Percentiles rank a stretch among this genome's conserved stretches.
phyloP scores from a whole-genome alignment of 2,113 vertebrate genomes.

The Monarcha castaneiventris region DNA sequence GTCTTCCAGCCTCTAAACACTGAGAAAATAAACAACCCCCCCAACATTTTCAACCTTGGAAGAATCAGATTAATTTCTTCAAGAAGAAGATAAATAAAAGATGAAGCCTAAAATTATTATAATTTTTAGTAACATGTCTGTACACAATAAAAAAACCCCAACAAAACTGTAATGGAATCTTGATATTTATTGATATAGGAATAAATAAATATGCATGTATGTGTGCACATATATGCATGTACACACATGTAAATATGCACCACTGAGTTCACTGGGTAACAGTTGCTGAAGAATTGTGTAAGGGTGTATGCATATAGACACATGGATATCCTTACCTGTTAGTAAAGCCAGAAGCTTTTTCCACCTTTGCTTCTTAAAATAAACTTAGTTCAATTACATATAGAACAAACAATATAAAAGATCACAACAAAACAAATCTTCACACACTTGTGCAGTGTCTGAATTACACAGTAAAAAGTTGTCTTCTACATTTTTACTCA shows the following conservation, averaged over 20 bases:
- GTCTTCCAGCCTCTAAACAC: not conserved
- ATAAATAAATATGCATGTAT: not conserved
- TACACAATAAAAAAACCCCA: not conserved
- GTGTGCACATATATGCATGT: rapidly evolving
- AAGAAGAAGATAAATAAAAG: not conserved
- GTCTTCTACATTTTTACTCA: not conserved
- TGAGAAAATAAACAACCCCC: not conserved
- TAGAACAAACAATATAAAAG: not conserved
- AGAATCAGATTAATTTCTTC: not conserved
- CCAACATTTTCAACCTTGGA: not conserved
- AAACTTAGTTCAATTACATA: not conserved
- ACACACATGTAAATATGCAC: not conserved
- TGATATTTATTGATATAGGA: not conserved
- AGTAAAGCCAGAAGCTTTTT: not conserved
- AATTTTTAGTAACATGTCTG: not conserved
- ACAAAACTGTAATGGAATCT: not conserved
- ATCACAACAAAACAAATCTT: not conserved
- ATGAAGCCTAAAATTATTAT: not conserved
- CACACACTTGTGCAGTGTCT: not conserved
- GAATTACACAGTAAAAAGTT: not conserved
- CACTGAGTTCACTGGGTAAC: not conserved
- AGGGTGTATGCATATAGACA: not conserved
- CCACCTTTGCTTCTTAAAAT: not conserved
- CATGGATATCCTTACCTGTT: not conserved
- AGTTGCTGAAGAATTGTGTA: not conserved